Evolutionary conservation across 2,888 invertebrate species (phyloP), one percentile per base, ranked within the genome.

Genomic region (Scaptomyza cyrtandrae): DNA sequence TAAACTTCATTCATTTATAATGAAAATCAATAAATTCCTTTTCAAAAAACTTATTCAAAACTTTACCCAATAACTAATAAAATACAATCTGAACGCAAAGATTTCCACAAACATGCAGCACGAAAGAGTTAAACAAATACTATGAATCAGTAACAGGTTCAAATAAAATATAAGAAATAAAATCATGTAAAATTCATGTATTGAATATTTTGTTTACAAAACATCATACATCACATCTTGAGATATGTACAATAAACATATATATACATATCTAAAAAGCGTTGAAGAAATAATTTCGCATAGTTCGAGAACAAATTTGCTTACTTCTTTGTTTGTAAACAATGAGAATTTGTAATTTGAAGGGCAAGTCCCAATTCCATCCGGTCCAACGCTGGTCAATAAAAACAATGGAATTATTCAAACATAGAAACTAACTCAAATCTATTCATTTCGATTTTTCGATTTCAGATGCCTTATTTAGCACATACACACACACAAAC

Each of bases 321-420:
- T 73, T 75, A 70, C 54, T 52, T 39, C 33, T 9, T 29, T 52
- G 64, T 58, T 64, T 69, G 46, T 57, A 70, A 70, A 75, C 64
- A 75, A 54, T 60, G 58, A 24, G 48, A 56, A 62, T 41, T 33
- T 62, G 55, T 41, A 41, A 53, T 37, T 56, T 57, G 75, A 69
- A 69, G 75, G 75, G 72, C 74, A 13, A 62, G 55, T 39, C 62
- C 55, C 62, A 74, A 69, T 72, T 68, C 53, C 61, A 44, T 44
- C 27, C 33, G 61, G 19, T 19, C 43, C 41, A 46, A 54, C 63
- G 45, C 50, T 57, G 59, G 46, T 62, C 62, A 41, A 31, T 37
- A 5, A 24, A 13, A 19, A 29, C 29, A 53, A 31, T 50, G 7
- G 1, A n/a, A 44, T 24, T 31, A 16, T 27, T 14, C 9, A 10